Conservation (phyloP, 2,888 invertebrate species). For the Parnassius glacialis region DNA sequence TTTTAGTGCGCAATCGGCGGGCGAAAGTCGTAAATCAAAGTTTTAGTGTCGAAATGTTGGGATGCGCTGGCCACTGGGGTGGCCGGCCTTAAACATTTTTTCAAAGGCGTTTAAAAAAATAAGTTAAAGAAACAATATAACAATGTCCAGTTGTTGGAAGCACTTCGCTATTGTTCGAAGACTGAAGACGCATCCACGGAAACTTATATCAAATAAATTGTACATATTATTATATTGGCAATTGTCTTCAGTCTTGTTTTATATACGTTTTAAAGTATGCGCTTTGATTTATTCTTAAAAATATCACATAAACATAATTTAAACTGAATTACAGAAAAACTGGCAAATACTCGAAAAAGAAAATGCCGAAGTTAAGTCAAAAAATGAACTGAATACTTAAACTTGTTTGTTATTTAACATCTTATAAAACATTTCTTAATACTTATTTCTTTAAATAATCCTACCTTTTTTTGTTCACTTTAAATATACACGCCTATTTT, state of each 20-base stretch:
- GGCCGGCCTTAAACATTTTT: conserved; percentile 64
- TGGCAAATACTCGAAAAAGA: no score
- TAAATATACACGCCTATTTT: no score
- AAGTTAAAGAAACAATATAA: conserved; percentile 70
- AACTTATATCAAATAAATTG: conserved; percentile 29
- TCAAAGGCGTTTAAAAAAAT: conserved; percentile 51
- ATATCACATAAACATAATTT: no score
- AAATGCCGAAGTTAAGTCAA: no score
- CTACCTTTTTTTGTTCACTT: no score
- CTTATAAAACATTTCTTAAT: no score
- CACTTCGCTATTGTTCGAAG: conserved; percentile 65
- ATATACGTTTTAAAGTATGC: background rate
- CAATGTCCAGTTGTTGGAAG: conserved; percentile 59
- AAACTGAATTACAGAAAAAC: no score
- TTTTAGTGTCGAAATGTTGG: conserved; percentile 80
- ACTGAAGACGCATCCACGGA: conserved; percentile 47
- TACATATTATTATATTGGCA: conserved; percentile 4
- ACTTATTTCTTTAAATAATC: no score
- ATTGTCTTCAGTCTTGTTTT: conserved; percentile 6
- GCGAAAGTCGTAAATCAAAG: conserved; percentile 77
- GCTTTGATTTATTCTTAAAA: no score
- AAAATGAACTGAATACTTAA: no score
- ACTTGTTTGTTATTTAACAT: no score
- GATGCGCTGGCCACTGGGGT: conserved; percentile 79
- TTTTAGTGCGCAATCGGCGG: conserved; percentile 79